phyloP scores from a whole-genome alignment of 1,140 invertebrate species.

The Mycetomoellerius zeteki region DNA sequence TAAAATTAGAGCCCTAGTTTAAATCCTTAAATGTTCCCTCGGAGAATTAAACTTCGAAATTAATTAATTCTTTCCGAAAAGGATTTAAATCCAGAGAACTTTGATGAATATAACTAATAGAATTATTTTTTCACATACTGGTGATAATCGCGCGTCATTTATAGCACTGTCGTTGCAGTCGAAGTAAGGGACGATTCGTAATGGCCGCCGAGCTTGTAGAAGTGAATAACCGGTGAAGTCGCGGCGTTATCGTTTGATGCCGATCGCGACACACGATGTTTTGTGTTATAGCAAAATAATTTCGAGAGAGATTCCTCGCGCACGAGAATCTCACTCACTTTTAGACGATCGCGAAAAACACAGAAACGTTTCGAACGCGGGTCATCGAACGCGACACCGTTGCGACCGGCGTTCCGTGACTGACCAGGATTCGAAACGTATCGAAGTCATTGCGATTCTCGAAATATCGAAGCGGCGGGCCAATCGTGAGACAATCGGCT shows the following conservation, averaged over 20 bases:
- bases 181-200: no score
- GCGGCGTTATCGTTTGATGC: background rate
- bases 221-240: background rate
- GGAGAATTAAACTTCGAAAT: no score
- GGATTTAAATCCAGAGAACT: no score
- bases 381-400: background rate
- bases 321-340: background rate
- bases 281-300: background rate
- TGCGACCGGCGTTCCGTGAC: background rate
- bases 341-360: background rate
- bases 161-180: background rate
- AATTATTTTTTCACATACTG: constrained; percentile 8
- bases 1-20: no score
- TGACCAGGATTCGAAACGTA: background rate
- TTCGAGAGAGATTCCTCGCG: background rate
- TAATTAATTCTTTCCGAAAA: no score
- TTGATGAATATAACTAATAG: background rate
- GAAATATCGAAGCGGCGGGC: background rate
- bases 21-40: no score
- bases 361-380: background rate
- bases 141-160: background rate
- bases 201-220: background rate
- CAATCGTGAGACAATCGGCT: background rate
- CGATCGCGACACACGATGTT: background rate
- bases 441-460: background rate